Evolutionary conservation across 2,797 vertebrate genomes (phyloP), one percentile per base, ranked within the genome.

Genomic region (Sebastes minor): DNA sequence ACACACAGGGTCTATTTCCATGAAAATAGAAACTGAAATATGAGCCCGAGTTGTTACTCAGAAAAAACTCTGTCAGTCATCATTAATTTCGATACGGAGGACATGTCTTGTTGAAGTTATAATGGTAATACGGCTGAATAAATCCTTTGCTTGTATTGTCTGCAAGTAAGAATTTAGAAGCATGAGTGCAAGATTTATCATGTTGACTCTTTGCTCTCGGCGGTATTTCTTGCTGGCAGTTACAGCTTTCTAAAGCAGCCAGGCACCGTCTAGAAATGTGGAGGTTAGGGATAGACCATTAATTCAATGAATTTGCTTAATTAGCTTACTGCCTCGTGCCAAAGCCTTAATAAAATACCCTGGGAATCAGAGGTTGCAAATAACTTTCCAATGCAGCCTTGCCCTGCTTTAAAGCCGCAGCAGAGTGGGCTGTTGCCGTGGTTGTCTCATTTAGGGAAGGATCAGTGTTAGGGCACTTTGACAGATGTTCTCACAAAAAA

Each of bases 251-350:
- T 75, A 38, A 85, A 87, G 81, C 78, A 85, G 80, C 78, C 78
- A 65, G 78, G 28, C 85, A 65, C 70, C 69, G 56, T 74, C 72
- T 81, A 74, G 27, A 83, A 84, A 84, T 86, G 38, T 78, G 55
- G 66, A 71, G 59, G 82, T 83, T 79, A 46, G 73, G 33, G 74
- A 81, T 74, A 72, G 71, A 74, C 82, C 86, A 82, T 88, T 92
- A 87, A 88, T 90, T 89, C 77, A 86, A 53, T 79, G 56, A 85
- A 88, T 89, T 84, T 86, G 75, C 89, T 76, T 89, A 90, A 93
- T 92, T 89, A 90, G 78, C 83, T 80, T 49, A 9, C 74, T 69
- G 76, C 60, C 73, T 88, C 42, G 28, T 89, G 85, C 79, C 88
- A 87, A 78, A 75, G 46, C 76, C 65, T 73, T 68, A 72, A 85